Evolutionary conservation across 2,113 vertebrate species (phyloP).

Genomic region (Phyllopteryx taeniolatus): DNA sequence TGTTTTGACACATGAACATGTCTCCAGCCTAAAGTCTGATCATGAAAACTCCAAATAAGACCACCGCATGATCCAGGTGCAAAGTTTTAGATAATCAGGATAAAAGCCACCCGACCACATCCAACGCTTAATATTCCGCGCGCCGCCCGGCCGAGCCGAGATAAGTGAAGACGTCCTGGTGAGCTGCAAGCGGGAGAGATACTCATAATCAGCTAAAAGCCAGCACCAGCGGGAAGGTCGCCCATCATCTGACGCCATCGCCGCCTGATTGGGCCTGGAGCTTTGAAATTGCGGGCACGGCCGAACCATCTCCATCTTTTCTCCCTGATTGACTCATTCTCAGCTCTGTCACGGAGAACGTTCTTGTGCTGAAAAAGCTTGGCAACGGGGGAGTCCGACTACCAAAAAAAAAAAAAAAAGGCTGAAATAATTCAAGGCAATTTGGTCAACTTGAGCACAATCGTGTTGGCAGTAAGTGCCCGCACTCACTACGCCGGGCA

Average conservation of each 20-base stretch:
- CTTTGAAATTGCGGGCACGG: constrained; percentile 8
- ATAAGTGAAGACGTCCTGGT: constrained; percentile 29
- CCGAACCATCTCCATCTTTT: background rate
- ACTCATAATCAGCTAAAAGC: constrained; percentile 34
- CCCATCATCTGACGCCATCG: constrained; percentile 2
- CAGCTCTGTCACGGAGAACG: constrained; percentile 8
- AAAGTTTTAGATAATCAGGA: constrained; percentile 39
- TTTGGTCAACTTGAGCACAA: background rate
- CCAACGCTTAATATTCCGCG: constrained; percentile 3
- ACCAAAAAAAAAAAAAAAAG: background rate
- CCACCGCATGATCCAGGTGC: background rate
- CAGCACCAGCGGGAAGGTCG: constrained; percentile 1
- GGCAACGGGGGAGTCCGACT: constrained; percentile 3
- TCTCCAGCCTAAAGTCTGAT: background rate
- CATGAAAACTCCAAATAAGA: background rate
- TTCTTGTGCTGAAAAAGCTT: background rate
- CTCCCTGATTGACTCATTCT: constrained; percentile 18
- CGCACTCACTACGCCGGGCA: background rate
- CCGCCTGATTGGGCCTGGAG: background rate
- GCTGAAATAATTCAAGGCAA: background rate
- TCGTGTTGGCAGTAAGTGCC: background rate
- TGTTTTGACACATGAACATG: background rate
- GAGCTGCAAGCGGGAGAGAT: constrained; percentile 28
- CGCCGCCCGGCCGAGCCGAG: constrained; percentile 33
- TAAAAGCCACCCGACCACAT: constrained; percentile 33